Base-by-base conservation (phyloP, 2,888 invertebrate genomes). In the Sesia bembeciformis region DNA sequence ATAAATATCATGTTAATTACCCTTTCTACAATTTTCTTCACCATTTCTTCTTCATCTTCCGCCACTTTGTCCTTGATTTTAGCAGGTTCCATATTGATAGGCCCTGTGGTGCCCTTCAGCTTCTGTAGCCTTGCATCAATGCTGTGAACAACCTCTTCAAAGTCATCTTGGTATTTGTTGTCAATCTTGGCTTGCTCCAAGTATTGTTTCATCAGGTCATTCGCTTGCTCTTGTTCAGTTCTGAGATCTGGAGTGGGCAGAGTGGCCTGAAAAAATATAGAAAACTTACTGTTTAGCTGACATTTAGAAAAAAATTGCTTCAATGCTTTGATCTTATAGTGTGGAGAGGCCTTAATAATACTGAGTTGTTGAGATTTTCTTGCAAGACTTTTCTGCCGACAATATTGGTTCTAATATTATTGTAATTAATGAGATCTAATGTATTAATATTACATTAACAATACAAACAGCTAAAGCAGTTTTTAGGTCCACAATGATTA, bases 191-290 rank as follows among this genome's bases (percentile, higher is more conserved):
- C 74, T 70, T 92, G 90, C 39, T 87, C 90, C 56, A 91, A 66
- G 60, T 90, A 91, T 73, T 91, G 93, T 54, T 88, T 90, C 56
- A 96, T 71, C n/a, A 96, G 81, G 66, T 94, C 93, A 68, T 94
- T 91, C 39, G 91, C 91, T 80, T 94, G 93, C 64, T 95, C 92
- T 69, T 94, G 91, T 65, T 94, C 93, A 7, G 92, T 91, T 73
- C 93, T 90, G 50, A 86, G 84, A 64, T 94, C 93, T 8, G 88
- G 86, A 43, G 83, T 69, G 52, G 85, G 74, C 46, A 90, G 59
- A 43, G 82, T 59, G 56, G 86, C 66, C 91, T 91, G 57, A 58
- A 75, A 70, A 41, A 56, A 7, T 7, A 23, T 23, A 23, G 23
- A 23, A 23, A 23, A 23, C 23, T 23, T 23, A 1, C 23, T 23